A percentile compares a stretch with the other conserved stretches of the same genome.
These are phyloP conservation scores for Drosophila dunni DNA, from an alignment of 1,140 invertebrate genomes.

Conservation along the genomic window DNA sequence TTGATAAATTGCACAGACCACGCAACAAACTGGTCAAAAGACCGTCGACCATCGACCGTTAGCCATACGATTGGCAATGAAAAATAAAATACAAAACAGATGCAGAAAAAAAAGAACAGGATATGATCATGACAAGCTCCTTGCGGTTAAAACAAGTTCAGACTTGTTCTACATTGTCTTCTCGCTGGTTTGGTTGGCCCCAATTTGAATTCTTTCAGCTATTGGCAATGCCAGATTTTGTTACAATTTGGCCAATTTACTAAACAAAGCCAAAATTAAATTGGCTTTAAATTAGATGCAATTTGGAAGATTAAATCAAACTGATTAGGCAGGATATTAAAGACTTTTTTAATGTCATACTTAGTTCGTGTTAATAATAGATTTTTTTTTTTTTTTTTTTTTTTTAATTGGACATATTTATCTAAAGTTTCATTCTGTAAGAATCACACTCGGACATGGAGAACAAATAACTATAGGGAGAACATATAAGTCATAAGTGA, in stretches of 20 bases:
- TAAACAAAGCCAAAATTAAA: too few species aligned
- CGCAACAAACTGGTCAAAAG: constrained; percentile 46
- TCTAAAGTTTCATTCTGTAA: too few species aligned
- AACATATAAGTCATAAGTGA: too few species aligned
- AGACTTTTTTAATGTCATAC: too few species aligned
- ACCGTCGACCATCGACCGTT: constrained; percentile 41
- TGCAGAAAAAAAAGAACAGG: constrained; percentile 29
- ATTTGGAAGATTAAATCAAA: too few species aligned
- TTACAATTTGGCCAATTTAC: constrained; percentile 17
- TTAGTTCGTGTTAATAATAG: too few species aligned
- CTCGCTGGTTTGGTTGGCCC: constrained; percentile 22
- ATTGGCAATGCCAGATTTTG: constrained; percentile 7
- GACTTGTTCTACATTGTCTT: neutral
- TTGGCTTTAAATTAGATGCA: too few species aligned
- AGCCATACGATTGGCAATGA: constrained; percentile 17
- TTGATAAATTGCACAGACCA: constrained; percentile 51
- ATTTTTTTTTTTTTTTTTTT: too few species aligned
- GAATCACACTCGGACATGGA: too few species aligned
- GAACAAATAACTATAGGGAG: too few species aligned
- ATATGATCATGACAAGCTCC: constrained; percentile 32
- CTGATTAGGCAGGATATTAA: too few species aligned
- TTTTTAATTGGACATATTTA: too few species aligned
- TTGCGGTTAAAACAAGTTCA: constrained; percentile 42
- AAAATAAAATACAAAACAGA: neutral
- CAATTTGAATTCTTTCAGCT: neutral